These are phyloP conservation scores for Orycteropus afer DNA, from an alignment of 2,113 vertebrate genomes.

Conservation along the genomic window DNA sequence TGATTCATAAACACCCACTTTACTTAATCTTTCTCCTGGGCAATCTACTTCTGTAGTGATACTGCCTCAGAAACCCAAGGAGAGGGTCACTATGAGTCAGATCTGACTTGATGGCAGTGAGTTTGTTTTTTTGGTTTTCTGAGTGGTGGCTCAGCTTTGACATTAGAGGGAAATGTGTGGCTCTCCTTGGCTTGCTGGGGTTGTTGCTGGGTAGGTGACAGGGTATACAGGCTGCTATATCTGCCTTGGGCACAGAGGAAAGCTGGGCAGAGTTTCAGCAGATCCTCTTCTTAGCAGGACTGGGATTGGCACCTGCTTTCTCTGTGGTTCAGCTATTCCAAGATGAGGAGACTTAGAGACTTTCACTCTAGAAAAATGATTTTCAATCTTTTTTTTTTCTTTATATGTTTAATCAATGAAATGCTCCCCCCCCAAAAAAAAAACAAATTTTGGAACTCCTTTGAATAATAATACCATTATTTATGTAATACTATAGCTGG, in stretches of 20 bases:
- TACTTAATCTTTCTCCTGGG: not conserved
- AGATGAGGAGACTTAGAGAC: not conserved
- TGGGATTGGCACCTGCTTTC: not conserved
- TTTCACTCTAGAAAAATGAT: not conserved
- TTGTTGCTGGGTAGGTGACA: not conserved
- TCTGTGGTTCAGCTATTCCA: not conserved
- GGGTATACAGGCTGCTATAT: not conserved
- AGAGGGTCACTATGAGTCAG: too few relatives aligned
- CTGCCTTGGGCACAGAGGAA: fast-evolving
- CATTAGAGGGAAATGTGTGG: not conserved
- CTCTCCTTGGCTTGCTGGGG: not conserved
- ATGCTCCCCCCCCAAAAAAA: not conserved
- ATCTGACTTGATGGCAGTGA: too few relatives aligned
- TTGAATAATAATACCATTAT: not conserved
- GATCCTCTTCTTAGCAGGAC: not conserved
- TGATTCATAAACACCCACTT: not conserved
- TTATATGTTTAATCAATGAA: not conserved
- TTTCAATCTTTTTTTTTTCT: not conserved
- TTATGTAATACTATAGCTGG: not conserved
- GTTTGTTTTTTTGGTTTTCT: too few relatives aligned
- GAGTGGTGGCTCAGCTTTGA: not conserved
- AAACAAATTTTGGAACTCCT: not conserved
- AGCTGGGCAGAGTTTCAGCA: not conserved
- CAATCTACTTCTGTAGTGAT: too few relatives aligned
- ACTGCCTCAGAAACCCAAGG: too few relatives aligned